Evolutionary conservation across 35 echinoderm and acorn worm species (phyloP).

Genomic region (Ophioderma brevispina): DNA sequence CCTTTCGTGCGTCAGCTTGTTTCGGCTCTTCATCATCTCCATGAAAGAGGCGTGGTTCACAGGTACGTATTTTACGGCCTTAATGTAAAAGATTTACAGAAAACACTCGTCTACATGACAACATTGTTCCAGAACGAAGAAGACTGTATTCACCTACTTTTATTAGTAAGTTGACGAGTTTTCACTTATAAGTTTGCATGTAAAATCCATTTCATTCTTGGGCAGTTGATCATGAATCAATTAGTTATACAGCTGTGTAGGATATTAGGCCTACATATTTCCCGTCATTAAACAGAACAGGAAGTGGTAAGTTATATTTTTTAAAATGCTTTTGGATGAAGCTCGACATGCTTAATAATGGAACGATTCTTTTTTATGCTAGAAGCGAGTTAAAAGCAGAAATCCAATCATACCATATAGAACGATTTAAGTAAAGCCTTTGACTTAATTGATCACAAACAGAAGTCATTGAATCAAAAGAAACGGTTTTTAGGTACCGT

Average conservation of each 20-base stretch:
- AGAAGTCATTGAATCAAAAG: neutral
- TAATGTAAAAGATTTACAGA: too few species aligned
- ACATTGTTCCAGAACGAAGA: too few species aligned
- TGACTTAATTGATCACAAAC: neutral
- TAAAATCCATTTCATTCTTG: too few species aligned
- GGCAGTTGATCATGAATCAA: too few species aligned
- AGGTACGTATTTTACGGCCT: conserved; percentile 54
- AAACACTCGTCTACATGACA: too few species aligned
- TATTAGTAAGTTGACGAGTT: neutral
- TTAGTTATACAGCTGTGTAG: too few species aligned
- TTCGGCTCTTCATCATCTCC: conserved; percentile 90
- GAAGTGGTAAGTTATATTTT: too few species aligned
- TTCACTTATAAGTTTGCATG: neutral
- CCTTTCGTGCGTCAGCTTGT: conserved; percentile 91
- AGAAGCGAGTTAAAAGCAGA: neutral
- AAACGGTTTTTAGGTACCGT: neutral
- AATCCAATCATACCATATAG: neutral
- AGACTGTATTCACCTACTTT: neutral
- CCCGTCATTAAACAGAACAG: too few species aligned
- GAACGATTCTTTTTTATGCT: too few species aligned
- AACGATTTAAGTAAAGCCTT: neutral
- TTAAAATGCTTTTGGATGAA: too few species aligned
- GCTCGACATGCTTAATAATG: too few species aligned
- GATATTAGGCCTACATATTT: too few species aligned
- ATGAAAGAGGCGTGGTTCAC: conserved; percentile 91